Evolutionary conservation across 2,888 invertebrate genomes (phyloP).

Genomic region (Theristus sp.): DNA sequence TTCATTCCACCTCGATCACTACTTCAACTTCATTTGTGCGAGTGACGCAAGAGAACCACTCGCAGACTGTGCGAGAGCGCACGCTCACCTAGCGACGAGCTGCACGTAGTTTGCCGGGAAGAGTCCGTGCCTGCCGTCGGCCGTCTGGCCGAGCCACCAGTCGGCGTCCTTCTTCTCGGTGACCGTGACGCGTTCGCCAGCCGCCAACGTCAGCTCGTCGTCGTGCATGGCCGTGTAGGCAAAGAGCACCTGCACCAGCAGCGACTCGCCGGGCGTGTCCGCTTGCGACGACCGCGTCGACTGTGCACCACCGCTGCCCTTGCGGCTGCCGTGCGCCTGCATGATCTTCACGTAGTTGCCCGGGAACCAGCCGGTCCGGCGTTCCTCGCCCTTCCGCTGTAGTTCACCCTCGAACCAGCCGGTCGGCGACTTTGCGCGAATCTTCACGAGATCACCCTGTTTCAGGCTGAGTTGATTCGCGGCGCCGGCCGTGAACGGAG

Average conservation of each 20-base stretch:
- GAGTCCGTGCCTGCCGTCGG: constrained; percentile 11
- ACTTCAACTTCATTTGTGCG: too few species aligned
- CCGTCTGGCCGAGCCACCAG: constrained; percentile 23
- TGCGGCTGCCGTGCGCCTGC: not conserved
- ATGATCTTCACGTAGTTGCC: constrained; percentile 74
- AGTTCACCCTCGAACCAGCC: constrained; percentile 99
- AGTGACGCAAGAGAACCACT: too few species aligned
- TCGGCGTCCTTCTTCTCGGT: constrained; percentile 16
- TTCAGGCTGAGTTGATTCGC: constrained; percentile 71
- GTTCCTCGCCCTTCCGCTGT: constrained; percentile 44
- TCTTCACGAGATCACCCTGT: constrained; percentile 77
- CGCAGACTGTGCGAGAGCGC: too few species aligned
- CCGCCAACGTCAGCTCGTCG: constrained; percentile 20
- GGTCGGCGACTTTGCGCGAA: constrained; percentile 83
- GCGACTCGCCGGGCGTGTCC: not conserved
- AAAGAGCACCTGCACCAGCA: constrained; percentile 14
- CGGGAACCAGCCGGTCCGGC: constrained; percentile 96
- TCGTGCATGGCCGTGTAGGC: constrained; percentile 23
- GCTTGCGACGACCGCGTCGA: not conserved
- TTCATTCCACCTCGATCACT: too few species aligned
- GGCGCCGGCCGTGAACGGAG: constrained; percentile 71
- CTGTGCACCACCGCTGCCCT: not conserved
- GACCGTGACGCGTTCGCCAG: not conserved
- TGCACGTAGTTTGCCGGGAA: constrained; percentile 27
- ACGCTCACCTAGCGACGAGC: not conserved